Conservation (phyloP, 2,888 invertebrate species). For the Epirrita christyi region DNA sequence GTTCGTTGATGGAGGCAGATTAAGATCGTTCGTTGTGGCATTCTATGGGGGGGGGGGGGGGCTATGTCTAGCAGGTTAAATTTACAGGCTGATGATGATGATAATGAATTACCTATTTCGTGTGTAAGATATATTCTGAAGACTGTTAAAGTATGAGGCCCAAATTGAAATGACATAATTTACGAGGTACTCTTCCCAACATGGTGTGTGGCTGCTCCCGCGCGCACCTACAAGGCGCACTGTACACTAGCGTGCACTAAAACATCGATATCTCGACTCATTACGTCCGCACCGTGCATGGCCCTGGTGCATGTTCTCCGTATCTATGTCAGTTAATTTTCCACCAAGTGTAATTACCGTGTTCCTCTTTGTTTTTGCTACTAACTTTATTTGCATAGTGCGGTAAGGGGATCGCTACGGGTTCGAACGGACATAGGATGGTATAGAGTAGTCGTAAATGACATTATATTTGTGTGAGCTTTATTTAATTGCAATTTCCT, state of each 20-base stretch:
- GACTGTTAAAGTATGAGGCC: no score
- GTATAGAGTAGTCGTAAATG: conserved; percentile 43
- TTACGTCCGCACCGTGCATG: conserved; percentile 66
- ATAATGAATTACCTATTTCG: no score
- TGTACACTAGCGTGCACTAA: conserved; percentile 65
- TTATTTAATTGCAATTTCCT: no score
- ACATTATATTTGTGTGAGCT: no score
- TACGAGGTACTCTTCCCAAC: conserved; percentile 3
- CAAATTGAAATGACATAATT: conserved; percentile 10
- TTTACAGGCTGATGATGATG: no score
- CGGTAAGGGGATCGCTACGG: conserved; percentile 63
- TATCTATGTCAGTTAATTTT: conserved; percentile 83
- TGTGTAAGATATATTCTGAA: no score
- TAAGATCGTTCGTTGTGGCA: no score
- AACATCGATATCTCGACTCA: conserved; percentile 71
- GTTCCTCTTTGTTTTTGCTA: conserved; percentile 83
- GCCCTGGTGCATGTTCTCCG: conserved; percentile 64
- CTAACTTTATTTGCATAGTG: conserved; percentile 83
- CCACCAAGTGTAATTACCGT: conserved; percentile 82
- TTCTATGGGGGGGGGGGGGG: no score
- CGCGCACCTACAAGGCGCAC: conserved; percentile 27
- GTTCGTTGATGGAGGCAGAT: no score
- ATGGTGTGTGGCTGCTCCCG: conserved; percentile 15
- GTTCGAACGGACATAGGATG: conserved; percentile 46
- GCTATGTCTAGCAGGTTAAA: no score